Conservation (phyloP, 2,113 vertebrate species). For the Ginglymostoma cirratum region DNA sequence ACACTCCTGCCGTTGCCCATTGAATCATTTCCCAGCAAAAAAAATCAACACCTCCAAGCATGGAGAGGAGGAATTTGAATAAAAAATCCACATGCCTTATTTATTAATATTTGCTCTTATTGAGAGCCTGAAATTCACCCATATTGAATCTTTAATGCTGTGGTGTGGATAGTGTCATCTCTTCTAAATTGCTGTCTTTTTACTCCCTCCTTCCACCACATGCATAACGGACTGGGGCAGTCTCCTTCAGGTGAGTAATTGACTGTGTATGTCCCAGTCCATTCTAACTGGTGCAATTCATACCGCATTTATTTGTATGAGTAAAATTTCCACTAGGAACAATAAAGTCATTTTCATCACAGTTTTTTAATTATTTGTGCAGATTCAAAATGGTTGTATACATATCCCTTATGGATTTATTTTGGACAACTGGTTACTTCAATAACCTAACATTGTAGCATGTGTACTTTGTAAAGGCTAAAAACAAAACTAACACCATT, state of each 20-base stretch:
- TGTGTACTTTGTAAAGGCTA: not conserved
- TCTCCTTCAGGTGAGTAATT: slow-evolving; percentile 72
- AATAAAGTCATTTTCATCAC: slow-evolving; percentile 31
- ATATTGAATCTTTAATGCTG: slow-evolving; percentile 27
- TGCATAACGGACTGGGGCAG: slow-evolving; percentile 73
- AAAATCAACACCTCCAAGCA: not conserved
- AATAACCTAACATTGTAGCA: not conserved
- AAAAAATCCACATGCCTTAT: not conserved
- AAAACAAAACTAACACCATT: not conserved
- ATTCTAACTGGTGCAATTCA: slow-evolving; percentile 35
- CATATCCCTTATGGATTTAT: not conserved
- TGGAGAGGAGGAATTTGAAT: not conserved
- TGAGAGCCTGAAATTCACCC: not conserved
- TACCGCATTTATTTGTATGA: slow-evolving; percentile 32
- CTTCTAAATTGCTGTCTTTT: slow-evolving; percentile 45
- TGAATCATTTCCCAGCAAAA: not conserved
- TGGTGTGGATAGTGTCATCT: slow-evolving; percentile 21
- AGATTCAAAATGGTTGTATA: not conserved
- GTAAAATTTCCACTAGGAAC: not conserved
- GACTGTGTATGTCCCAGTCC: slow-evolving; percentile 15
- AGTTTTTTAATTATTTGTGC: not conserved
- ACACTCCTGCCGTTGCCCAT: not conserved
- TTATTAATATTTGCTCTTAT: not conserved
- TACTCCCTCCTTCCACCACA: slow-evolving; percentile 65
- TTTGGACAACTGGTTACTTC: not conserved